Evolutionary conservation across 2,797 vertebrate species (phyloP).

Genomic region (Valencia hispanica): DNA sequence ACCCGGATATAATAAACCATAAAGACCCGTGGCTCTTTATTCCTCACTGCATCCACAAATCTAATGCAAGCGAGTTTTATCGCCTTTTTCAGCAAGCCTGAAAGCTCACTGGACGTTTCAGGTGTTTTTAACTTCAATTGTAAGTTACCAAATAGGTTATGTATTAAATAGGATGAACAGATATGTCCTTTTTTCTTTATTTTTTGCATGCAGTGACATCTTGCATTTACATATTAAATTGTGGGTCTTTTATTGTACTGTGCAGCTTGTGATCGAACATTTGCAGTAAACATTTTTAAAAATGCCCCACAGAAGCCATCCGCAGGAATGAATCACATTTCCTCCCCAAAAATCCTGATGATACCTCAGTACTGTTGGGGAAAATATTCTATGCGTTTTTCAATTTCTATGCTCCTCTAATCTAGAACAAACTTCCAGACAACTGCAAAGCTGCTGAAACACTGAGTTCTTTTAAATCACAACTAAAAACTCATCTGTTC

Average conservation of each 20-base stretch:
- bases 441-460: too few species aligned
- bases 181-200: neutral
- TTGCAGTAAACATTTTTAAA: neutral
- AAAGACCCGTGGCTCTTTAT: neutral
- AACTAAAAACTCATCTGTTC: too few species aligned
- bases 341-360: too few species aligned
- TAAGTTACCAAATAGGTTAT: neutral
- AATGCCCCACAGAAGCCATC: too few species aligned
- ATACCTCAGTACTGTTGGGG: too few species aligned
- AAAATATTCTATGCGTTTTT: too few species aligned
- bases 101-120: neutral
- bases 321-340: neutral
- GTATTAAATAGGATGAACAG: neutral
- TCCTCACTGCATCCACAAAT: neutral
- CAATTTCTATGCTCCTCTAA: too few species aligned
- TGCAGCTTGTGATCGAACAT: neutral
- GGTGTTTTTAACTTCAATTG: neutral
- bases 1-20: slow-evolving; percentile 6
- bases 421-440: too few species aligned
- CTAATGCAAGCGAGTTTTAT: neutral
- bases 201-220: neutral
- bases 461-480: too few species aligned
- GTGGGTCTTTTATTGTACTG: neutral
- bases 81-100: neutral
- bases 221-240: neutral